Evolutionary conservation across 2,113 vertebrate genomes (phyloP).

Genomic region (Larimichthys crocea): DNA sequence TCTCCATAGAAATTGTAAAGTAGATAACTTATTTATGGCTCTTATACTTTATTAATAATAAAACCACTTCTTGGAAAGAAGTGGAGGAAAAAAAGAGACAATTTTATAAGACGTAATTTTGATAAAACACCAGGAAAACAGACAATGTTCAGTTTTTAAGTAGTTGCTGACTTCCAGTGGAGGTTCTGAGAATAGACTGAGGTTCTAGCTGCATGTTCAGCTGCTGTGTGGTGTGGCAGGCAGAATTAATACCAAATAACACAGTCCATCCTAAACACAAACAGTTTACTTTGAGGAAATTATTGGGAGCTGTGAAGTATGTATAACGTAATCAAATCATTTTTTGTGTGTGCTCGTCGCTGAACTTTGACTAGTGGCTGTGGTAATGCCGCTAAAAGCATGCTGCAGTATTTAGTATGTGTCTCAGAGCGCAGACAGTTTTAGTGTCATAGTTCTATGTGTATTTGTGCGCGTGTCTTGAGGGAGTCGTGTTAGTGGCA

Average conservation of each 20-base stretch:
- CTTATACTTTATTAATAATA: background rate
- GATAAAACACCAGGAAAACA: no score
- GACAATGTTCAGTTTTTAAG: background rate
- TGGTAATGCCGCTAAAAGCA: background rate
- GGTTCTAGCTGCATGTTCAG: background rate
- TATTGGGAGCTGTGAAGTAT: background rate
- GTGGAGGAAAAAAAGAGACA: background rate
- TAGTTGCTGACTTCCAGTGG: background rate
- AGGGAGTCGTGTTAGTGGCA: conserved; percentile 49
- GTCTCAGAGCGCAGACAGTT: conserved; percentile 27
- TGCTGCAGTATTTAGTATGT: conserved; percentile 15
- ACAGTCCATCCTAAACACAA: background rate
- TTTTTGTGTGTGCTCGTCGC: background rate
- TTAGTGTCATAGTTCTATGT: conserved; percentile 34
- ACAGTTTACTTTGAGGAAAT: background rate
- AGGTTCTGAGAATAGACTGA: background rate
- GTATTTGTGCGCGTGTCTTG: conserved; percentile 24
- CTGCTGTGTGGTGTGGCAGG: background rate
- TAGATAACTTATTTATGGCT: background rate
- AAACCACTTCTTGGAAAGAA: background rate
- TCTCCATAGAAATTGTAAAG: background rate
- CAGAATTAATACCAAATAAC: background rate
- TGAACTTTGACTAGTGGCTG: conserved; percentile 1
- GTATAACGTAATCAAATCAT: background rate
- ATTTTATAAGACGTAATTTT: no score